Evolutionary conservation across 2,888 invertebrate genomes (phyloP), one percentile per base, ranked within the genome.

Genomic region (Limnephilus lunatus): DNA sequence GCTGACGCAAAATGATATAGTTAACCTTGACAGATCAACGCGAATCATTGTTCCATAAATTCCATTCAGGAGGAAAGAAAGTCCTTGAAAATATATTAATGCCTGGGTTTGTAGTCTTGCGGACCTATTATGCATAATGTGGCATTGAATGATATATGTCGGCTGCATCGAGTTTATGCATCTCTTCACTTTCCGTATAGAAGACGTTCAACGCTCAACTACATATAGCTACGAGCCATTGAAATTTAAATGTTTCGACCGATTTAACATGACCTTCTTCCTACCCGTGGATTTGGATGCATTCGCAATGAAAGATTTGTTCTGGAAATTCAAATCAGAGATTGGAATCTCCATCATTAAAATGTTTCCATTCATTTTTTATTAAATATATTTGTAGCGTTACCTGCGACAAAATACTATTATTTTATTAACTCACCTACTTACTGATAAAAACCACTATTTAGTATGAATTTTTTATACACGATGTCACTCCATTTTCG

Each of bases 21-120:
- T n/a, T 83, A 9, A 83, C 83, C 35, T 83, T 32, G 35, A 83
- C 31, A 83, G 83, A 32, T 83, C 32, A 32, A 83, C 83, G 35
- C 32, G 25, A 39, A 35, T 83, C 83, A 35, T 83, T 83, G 83
- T 83, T 83, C 35, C 35, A 15, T 15, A 25, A 35, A 83, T 35
- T 25, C 32, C 32, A 35, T 83, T 35, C 35, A 82, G 19, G 32
- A 83, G 35, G 83, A 83, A 83, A 25, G 25, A 35, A 83, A 83
- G 68, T 68, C 68, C 68, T 68, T 68, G 68, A 68, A n/a, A 25
- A 68, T 19, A 25, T 25, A 5, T 68, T 68, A 68, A 68, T 25
- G 68, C 68, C 0, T n/a, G 68, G 25, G 68, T 25, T 68, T 68
- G 68, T 68, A n/a, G 68, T 68, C 68, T 68, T n/a, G 9, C 25